Conservation (phyloP, 2,888 invertebrate species). For the Amblyjoppa fuscipennis region DNA sequence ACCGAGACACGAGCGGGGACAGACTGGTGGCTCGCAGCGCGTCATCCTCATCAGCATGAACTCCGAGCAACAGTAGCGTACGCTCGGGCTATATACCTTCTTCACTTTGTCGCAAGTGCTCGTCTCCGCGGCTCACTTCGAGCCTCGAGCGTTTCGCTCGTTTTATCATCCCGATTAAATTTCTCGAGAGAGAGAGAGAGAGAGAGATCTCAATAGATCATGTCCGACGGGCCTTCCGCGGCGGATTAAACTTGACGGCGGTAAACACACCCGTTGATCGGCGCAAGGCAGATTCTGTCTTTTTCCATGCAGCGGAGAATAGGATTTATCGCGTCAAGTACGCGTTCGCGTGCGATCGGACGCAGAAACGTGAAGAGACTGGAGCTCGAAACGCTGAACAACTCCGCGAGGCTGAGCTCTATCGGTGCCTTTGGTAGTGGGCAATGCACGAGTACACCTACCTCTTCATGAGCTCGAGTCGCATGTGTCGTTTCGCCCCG, state of each 20-base stretch:
- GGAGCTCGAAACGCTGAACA: constrained; percentile 21
- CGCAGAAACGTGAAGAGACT: constrained; percentile 53
- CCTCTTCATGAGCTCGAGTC: constrained; percentile 69
- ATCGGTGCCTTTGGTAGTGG: neutral
- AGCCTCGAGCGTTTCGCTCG: neutral
- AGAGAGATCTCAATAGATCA: neutral
- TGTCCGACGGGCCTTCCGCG: neutral
- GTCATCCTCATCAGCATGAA: constrained; percentile 64
- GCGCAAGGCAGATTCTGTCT: neutral
- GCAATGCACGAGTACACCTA: constrained; percentile 30
- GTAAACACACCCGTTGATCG: neutral
- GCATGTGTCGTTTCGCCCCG: constrained; percentile 72
- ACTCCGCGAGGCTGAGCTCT: neutral
- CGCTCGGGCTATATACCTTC: constrained; percentile 50
- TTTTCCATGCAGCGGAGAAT: neutral
- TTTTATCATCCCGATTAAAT: constrained; percentile 11
- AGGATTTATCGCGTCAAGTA: neutral
- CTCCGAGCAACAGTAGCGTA: constrained; percentile 68
- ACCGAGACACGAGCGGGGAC: constrained; percentile 64
- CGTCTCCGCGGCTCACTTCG: constrained; percentile 4
- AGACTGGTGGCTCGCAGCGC: constrained; percentile 57
- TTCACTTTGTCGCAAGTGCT: constrained; percentile 58
- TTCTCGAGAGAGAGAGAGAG: neutral
- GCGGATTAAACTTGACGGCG: neutral
- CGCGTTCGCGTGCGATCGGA: constrained; percentile 32